These are phyloP conservation scores for Drosophila putrida DNA, from an alignment of 2,888 invertebrate species.

Conservation along the genomic window DNA sequence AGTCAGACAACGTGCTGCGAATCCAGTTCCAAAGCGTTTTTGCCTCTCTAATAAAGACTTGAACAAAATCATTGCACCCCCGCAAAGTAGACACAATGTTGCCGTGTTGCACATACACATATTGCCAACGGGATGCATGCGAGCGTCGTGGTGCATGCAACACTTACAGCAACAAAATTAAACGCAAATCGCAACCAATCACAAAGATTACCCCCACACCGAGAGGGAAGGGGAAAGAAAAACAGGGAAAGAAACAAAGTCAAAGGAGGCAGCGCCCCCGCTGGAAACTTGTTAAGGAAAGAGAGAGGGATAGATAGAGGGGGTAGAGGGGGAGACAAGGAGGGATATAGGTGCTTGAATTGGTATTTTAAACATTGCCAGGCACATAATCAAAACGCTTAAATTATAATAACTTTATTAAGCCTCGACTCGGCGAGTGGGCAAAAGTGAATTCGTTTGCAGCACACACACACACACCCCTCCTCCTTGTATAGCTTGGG, in stretches of 20 bases:
- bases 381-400: conserved; percentile 84
- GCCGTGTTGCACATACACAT: conserved; percentile 35
- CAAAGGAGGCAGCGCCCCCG: conserved; percentile 56
- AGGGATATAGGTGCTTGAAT: conserved; percentile 47
- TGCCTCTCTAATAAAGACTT: conserved; percentile 69
- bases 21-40: conserved; percentile 53
- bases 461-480: conserved; percentile 38
- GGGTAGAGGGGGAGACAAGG: neutral
- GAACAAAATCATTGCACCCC: conserved; percentile 65
- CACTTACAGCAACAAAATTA: conserved; percentile 73
- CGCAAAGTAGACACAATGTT: conserved; percentile 53
- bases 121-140: conserved; percentile 76
- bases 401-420: conserved; percentile 85
- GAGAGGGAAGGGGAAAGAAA: neutral
- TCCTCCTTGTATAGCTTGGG: conserved; percentile 33
- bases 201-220: conserved; percentile 72
- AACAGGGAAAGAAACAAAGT: conserved; percentile 13
- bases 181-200: conserved; percentile 80
- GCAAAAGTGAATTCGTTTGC: conserved; percentile 65
- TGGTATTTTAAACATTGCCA: conserved; percentile 78
- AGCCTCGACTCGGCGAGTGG: conserved; percentile 66
- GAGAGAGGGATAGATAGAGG: neutral
- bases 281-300: conserved; percentile 42
- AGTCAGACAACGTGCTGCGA: conserved; percentile 43
- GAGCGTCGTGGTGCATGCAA: conserved; percentile 69